These are phyloP conservation scores for Halichoerus grypus DNA, from an alignment of 2,113 vertebrate species.

Conservation along the genomic window DNA sequence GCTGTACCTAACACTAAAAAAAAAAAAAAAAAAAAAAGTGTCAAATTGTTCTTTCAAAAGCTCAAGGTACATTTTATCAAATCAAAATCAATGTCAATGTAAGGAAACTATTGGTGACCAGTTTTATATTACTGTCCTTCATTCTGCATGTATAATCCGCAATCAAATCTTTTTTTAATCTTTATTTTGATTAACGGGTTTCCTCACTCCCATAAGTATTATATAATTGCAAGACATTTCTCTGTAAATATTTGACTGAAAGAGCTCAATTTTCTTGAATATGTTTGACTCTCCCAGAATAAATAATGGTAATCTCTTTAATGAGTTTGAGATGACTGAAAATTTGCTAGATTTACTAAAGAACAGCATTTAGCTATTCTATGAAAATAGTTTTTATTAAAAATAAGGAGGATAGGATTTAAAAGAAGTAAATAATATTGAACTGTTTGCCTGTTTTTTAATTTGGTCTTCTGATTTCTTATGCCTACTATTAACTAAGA, in stretches of 20 bases:
- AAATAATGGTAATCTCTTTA: not conserved
- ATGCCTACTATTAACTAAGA: not conserved
- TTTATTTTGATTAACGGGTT: not conserved
- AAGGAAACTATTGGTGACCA: not conserved
- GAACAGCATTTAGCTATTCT: not conserved
- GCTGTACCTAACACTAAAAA: not conserved
- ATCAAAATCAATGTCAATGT: not conserved
- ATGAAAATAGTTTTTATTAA: not conserved
- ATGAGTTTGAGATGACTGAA: not conserved
- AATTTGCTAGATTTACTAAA: not conserved
- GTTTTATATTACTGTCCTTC: not conserved
- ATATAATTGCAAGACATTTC: not conserved
- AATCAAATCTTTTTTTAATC: not conserved
- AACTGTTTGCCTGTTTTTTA: not conserved
- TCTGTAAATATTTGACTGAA: slow-evolving; percentile 37
- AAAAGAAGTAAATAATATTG: not conserved
- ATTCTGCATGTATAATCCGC: not conserved
- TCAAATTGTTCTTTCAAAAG: not conserved
- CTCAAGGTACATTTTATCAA: not conserved
- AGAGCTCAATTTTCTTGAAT: slow-evolving; percentile 5
- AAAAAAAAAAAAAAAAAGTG: not conserved
- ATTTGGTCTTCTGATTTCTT: not conserved
- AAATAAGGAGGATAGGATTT: not conserved
- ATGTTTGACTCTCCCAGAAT: not conserved
- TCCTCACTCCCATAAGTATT: not conserved